These are phyloP conservation scores for Ectropis crepuscularia DNA, from an alignment of 2,888 invertebrate species.

Conservation along the genomic window DNA sequence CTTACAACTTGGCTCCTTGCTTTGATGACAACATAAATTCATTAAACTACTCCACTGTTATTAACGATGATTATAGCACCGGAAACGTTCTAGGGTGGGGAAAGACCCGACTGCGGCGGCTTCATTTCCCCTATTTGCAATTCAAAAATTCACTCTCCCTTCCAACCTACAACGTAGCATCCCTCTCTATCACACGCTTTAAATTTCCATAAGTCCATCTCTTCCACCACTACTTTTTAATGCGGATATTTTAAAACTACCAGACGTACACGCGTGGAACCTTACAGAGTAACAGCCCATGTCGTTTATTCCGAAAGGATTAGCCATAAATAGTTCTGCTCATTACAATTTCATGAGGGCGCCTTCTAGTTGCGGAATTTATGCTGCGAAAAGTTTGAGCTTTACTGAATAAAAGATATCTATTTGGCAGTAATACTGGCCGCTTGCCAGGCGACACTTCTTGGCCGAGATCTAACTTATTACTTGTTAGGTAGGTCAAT, in stretches of 20 bases:
- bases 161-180: conserved; percentile 49
- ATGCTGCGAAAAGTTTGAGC: conserved; percentile 80
- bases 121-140: conserved; percentile 82
- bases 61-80: conserved; percentile 78
- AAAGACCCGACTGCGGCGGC: conserved; percentile 60
- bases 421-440: conserved; percentile 77
- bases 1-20: conserved; percentile 57
- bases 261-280: conserved; percentile 67
- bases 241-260: conserved; percentile 56
- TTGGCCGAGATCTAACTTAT: conserved; percentile 54
- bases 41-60: conserved; percentile 76
- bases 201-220: conserved; percentile 46
- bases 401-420: conserved; percentile 82
- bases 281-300: conserved; percentile 55
- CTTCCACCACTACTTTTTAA: conserved; percentile 56
- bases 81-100: conserved; percentile 67
- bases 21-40: conserved; percentile 77
- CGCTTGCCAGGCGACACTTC: conserved; percentile 69
- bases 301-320: conserved; percentile 82
- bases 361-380: conserved; percentile 75
- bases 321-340: conserved; percentile 82
- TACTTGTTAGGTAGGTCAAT: conserved; percentile 57
- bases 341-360: conserved; percentile 83
- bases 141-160: conserved; percentile 78
- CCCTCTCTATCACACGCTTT: conserved; percentile 55